Conservation (phyloP, 1,140 invertebrate species). For the Hormaphis cornu region DNA sequence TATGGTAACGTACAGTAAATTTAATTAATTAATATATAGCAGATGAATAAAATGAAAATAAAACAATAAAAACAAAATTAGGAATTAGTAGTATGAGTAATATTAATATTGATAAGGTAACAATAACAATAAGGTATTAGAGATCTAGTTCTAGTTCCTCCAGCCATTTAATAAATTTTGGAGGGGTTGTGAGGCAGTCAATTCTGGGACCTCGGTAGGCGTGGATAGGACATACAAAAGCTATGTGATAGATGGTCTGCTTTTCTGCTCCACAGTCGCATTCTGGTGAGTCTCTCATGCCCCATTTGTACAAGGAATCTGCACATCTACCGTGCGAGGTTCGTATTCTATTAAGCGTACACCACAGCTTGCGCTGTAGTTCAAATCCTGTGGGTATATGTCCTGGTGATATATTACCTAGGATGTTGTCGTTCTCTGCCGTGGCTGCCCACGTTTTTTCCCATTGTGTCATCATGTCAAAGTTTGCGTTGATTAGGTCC, state of each 20-base stretch:
- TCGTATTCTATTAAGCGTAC: constrained; percentile 1
- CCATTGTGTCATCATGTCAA: background rate
- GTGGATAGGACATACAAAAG: background rate
- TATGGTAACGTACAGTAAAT: background rate
- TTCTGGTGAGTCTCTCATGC: constrained; percentile 9
- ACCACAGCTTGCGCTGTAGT: background rate
- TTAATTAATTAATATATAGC: constrained; percentile 4
- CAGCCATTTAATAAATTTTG: background rate
- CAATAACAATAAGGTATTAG: constrained; percentile 2
- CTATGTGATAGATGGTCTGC: background rate
- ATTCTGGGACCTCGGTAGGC: background rate
- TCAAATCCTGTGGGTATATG: constrained; percentile 7
- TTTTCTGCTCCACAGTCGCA: background rate
- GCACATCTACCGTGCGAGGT: background rate
- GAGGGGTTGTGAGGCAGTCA: background rate
- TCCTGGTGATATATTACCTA: constrained; percentile 8
- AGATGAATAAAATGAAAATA: background rate
- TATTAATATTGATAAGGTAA: background rate
- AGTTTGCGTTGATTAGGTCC: background rate
- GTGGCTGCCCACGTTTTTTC: background rate
- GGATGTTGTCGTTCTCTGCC: background rate
- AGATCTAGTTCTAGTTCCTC: background rate
- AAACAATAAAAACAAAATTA: background rate
- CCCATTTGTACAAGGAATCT: constrained; percentile 12
- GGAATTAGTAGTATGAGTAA: background rate